Conservation (phyloP, 2,113 vertebrate genomes). For the Falcunculus frontatus region DNA sequence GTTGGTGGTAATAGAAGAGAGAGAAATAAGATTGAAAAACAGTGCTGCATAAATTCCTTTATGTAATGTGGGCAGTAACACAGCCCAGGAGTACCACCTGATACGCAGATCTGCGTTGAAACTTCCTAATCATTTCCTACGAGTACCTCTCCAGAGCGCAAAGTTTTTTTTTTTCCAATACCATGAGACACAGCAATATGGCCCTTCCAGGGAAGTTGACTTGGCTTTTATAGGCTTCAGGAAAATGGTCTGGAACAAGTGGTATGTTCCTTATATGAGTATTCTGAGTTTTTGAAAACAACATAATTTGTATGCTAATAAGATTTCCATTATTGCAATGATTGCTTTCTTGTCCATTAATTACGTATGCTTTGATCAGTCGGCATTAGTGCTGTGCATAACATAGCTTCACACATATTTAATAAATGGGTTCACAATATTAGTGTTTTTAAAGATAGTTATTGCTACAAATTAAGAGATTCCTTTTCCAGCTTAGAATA, state of each 20-base stretch:
- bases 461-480: conserved; percentile 31
- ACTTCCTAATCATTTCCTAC: background rate
- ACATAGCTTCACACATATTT: conserved; percentile 38
- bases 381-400: background rate
- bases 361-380: conserved; percentile 30
- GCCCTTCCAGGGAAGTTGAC: background rate
- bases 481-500: conserved; percentile 29
- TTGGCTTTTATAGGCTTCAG: background rate
- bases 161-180: background rate
- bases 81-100: background rate
- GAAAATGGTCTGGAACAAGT: background rate
- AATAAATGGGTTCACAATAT: background rate
- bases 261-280: background rate
- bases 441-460: conserved; percentile 24
- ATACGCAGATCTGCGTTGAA: background rate
- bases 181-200: background rate
- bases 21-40: background rate
- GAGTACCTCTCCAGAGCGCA: background rate
- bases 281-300: background rate
- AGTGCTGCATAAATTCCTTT: background rate
- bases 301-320: conserved; percentile 24
- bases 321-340: background rate
- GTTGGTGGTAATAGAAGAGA: background rate
- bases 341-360: conserved; percentile 42
- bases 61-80: background rate